Evolutionary conservation across 2,888 invertebrate genomes (phyloP).

Genomic region (Malthinus flaveolus): DNA sequence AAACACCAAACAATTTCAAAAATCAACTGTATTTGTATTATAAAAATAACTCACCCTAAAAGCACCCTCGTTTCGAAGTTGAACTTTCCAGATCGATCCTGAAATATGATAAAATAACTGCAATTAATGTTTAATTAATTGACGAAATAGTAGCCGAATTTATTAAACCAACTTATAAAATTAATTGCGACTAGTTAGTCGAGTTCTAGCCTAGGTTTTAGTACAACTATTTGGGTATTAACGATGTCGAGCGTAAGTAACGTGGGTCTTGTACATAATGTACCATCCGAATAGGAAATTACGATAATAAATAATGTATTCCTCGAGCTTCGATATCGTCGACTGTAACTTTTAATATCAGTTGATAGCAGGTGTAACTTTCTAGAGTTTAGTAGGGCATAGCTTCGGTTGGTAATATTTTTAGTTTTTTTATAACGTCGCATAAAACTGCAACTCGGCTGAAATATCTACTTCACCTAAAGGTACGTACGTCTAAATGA

Average conservation of each 20-base stretch:
- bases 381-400: conserved; percentile 4
- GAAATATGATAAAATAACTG: background rate
- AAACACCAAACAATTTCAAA: too few species aligned
- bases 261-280: conserved; percentile 18
- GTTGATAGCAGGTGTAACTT: conserved; percentile 20
- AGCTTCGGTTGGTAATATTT: conserved; percentile 17
- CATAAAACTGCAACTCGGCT: conserved; percentile 6
- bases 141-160: background rate
- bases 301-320: conserved; percentile 34
- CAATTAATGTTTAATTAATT: background rate
- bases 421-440: conserved; percentile 14
- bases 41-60: too few species aligned
- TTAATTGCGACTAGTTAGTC: conserved; percentile 11
- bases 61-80: background rate
- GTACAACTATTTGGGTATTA: conserved; percentile 12
- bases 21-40: too few species aligned
- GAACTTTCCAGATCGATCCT: background rate
- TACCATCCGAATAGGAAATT: conserved; percentile 34
- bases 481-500: background rate
- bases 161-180: conserved; percentile 10
- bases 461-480: background rate
- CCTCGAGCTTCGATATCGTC: conserved; percentile 17
- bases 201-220: conserved; percentile 11
- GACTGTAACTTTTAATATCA: conserved; percentile 16
- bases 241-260: conserved; percentile 24